These are phyloP conservation scores for Hemichromis elongatus DNA, from an alignment of 2,113 vertebrate genomes.

Conservation along the genomic window DNA sequence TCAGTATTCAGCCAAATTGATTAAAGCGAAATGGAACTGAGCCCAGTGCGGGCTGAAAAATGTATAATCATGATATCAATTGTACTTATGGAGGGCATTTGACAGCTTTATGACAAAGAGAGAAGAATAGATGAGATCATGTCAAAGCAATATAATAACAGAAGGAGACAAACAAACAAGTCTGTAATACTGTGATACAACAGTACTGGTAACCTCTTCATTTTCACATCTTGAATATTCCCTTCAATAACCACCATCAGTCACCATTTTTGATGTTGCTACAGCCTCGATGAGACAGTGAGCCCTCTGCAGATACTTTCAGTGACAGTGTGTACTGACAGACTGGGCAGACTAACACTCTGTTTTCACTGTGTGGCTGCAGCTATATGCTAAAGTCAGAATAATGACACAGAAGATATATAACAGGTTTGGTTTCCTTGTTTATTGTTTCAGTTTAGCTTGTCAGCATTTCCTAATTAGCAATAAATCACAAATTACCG, in stretches of 20 bases:
- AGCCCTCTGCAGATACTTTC: background rate
- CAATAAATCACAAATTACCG: background rate
- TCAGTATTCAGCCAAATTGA: conserved; percentile 27
- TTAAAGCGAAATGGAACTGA: conserved; percentile 20
- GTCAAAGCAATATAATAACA: background rate
- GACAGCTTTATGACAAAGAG: conserved; percentile 31
- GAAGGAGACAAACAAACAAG: background rate
- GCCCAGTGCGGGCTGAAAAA: conserved; percentile 11
- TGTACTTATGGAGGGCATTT: conserved; percentile 30
- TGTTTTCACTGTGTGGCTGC: background rate
- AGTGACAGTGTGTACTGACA: background rate
- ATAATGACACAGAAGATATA: background rate
- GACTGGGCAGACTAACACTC: background rate
- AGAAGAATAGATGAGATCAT: conserved; percentile 4
- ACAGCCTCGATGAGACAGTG: background rate
- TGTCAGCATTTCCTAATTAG: background rate
- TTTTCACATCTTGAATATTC: background rate
- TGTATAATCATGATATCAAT: conserved; percentile 26
- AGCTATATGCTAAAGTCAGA: background rate
- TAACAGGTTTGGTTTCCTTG: background rate
- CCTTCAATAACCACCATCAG: background rate
- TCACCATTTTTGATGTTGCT: background rate
- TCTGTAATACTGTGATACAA: background rate
- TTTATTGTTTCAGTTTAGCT: background rate
- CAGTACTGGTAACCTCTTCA: background rate